Percentiles rank a stretch among this genome's conserved stretches.
These are phyloP conservation scores for Hemiscyllium ocellatum DNA, from an alignment of 2,113 vertebrate species.

Conservation along the genomic window DNA sequence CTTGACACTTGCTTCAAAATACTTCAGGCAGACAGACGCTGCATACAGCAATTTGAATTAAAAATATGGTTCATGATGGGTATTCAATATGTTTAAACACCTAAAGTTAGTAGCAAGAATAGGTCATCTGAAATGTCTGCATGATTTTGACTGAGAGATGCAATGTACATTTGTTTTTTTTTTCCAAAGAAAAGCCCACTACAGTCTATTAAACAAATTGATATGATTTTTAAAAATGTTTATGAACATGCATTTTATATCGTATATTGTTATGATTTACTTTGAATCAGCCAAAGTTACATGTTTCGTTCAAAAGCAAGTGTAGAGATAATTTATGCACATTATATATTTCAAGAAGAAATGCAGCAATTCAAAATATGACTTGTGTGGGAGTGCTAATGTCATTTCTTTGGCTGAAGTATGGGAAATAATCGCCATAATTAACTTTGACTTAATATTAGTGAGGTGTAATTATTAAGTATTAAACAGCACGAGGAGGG, in stretches of 20 bases:
- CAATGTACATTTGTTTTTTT: too few species aligned
- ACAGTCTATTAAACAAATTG: background rate
- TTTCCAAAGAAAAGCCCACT: background rate
- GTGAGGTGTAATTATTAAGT: slow-evolving; percentile 1
- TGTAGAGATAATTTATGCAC: background rate
- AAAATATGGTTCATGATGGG: background rate
- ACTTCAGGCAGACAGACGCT: too few species aligned
- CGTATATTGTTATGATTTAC: background rate
- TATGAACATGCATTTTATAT: background rate
- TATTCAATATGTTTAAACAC: background rate
- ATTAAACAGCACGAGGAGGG: background rate
- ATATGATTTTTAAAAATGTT: background rate
- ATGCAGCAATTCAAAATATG: background rate
- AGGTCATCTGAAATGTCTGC: too few species aligned
- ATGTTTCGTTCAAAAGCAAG: background rate
- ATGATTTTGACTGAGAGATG: too few species aligned
- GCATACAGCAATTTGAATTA: background rate
- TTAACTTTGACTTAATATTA: slow-evolving; percentile 30
- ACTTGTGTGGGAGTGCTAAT: slow-evolving; percentile 18
- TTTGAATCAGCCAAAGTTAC: background rate
- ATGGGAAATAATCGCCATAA: slow-evolving; percentile 29
- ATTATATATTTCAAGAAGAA: background rate
- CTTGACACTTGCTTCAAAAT: background rate
- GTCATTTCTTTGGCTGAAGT: background rate
- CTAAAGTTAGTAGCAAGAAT: background rate